Evolutionary conservation across 2,113 vertebrate genomes (phyloP).

Genomic region (Eptesicus fuscus): DNA sequence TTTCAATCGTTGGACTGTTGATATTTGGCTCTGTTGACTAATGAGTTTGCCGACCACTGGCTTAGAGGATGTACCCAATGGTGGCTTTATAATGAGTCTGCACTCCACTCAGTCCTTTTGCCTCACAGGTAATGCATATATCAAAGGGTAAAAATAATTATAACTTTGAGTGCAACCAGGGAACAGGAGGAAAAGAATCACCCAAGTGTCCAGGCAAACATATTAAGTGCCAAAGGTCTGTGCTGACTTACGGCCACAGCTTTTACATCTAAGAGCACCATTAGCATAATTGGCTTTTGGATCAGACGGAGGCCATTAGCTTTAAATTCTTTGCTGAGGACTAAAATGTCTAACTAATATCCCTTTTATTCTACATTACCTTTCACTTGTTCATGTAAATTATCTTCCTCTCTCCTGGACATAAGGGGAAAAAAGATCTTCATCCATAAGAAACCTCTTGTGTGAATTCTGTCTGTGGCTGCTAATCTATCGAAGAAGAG

Average conservation of each 20-base stretch:
- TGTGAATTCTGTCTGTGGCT: neutral
- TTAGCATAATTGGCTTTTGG: conserved; percentile 81
- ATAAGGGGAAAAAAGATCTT: conserved; percentile 5
- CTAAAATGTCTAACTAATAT: conserved; percentile 70
- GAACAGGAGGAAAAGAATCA: neutral
- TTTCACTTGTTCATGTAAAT: conserved; percentile 60
- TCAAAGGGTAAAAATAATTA: conserved; percentile 39
- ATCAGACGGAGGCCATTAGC: conserved; percentile 74
- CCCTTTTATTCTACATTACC: conserved; percentile 57
- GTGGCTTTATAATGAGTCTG: neutral
- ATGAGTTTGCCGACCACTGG: no score
- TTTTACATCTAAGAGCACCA: conserved; percentile 69
- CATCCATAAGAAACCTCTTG: neutral
- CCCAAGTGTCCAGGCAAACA: conserved; percentile 54
- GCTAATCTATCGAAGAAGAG: neutral
- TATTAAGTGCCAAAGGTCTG: conserved; percentile 17
- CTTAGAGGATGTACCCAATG: neutral
- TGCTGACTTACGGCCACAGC: conserved; percentile 56
- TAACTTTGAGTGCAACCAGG: neutral
- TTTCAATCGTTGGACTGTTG: no score
- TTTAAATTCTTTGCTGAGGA: conserved; percentile 73
- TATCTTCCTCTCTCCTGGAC: conserved; percentile 56
- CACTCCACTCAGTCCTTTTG: neutral
- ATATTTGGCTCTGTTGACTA: no score
- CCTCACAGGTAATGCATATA: neutral